Conservation (phyloP, 2,888 invertebrate species). For the Pinctada fucata region DNA sequence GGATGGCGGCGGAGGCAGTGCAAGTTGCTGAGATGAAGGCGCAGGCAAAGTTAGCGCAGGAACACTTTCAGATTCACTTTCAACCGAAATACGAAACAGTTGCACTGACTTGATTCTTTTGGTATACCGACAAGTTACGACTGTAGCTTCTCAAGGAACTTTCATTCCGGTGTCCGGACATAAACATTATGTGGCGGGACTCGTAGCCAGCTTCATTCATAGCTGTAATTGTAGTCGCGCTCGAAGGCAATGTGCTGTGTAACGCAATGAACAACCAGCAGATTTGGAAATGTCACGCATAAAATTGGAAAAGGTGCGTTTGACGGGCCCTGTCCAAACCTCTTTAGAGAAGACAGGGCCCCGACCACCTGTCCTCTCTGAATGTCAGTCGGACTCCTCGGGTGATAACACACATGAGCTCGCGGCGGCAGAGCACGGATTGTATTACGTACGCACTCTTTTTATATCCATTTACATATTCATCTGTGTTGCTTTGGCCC, state of each 20-base stretch:
- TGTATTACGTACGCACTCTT: too few species aligned
- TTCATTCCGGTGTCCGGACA: background rate
- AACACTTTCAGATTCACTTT: too few species aligned
- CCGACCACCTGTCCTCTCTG: too few species aligned
- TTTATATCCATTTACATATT: too few species aligned
- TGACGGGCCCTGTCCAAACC: background rate
- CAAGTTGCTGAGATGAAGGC: too few species aligned
- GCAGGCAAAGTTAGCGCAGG: too few species aligned
- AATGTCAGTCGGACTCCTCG: too few species aligned
- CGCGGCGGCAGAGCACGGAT: too few species aligned
- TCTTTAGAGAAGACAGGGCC: too few species aligned
- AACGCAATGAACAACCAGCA: background rate
- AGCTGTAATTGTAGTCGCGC: background rate
- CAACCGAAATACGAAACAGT: background rate
- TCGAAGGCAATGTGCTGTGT: constrained; percentile 17
- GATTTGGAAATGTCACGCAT: constrained; percentile 9
- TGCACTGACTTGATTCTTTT: background rate
- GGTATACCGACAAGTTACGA: background rate
- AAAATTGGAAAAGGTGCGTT: constrained; percentile 8
- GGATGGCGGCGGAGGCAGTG: too few species aligned
- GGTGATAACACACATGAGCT: too few species aligned
- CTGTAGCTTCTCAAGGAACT: background rate
- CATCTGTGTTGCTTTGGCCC: too few species aligned
- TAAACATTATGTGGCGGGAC: background rate
- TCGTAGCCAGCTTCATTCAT: constrained; percentile 2